These are phyloP conservation scores for Pharmacophagus antenor DNA, from an alignment of 2,888 invertebrate genomes.

Conservation along the genomic window DNA sequence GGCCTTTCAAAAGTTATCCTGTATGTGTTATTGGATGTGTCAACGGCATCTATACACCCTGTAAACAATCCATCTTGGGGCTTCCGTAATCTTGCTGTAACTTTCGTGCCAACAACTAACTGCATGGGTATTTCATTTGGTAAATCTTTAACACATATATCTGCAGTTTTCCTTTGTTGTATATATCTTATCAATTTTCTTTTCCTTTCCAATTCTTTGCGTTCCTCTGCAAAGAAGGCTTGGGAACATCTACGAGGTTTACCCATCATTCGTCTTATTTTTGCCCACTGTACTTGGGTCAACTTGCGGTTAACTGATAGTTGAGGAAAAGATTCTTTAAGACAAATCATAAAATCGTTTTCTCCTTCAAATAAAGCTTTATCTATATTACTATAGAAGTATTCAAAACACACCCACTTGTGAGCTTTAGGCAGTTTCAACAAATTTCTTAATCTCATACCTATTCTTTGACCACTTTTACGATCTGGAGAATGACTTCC, in stretches of 20 bases:
- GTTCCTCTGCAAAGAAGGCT: slow-evolving; percentile 97
- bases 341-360: slow-evolving; percentile 96
- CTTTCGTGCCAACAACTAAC: slow-evolving; percentile 96
- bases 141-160: slow-evolving; percentile 91
- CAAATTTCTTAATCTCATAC: slow-evolving; percentile 93
- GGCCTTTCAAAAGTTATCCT: slow-evolving; percentile 96
- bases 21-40: slow-evolving; percentile 96
- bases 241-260: slow-evolving; percentile 97
- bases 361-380: slow-evolving; percentile 96
- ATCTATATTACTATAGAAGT: slow-evolving; percentile 99
- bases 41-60: slow-evolving; percentile 96
- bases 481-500: slow-evolving; percentile 85
- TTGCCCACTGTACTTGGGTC: slow-evolving; percentile 96
- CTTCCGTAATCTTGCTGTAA: slow-evolving; percentile 92
- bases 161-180: slow-evolving; percentile 93
- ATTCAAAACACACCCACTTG: slow-evolving; percentile 99
- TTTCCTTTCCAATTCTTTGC: slow-evolving; percentile 93
- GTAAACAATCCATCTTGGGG: slow-evolving; percentile 98
- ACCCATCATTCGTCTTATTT: slow-evolving; percentile 97
- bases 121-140: slow-evolving; percentile 97
- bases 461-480: slow-evolving; percentile 93
- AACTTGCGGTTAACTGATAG: slow-evolving; percentile 88
- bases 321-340: slow-evolving; percentile 96
- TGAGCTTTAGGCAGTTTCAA: slow-evolving; percentile 98
- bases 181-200: slow-evolving; percentile 94